Conservation (phyloP, 2,888 invertebrate genomes). For the Antheraea yamamai region DNA sequence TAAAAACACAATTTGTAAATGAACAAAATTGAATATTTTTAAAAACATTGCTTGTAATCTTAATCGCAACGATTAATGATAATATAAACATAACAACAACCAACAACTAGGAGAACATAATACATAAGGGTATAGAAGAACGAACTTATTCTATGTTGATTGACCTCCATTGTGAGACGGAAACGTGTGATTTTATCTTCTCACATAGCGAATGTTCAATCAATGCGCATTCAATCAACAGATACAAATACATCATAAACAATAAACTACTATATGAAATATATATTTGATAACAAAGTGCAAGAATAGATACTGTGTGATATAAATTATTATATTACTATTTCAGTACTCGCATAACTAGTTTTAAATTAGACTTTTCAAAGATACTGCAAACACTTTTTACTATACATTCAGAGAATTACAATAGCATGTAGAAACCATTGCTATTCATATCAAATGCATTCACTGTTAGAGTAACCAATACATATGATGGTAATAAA, state of each 20-base stretch:
- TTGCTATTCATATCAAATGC: no score
- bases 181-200: slow-evolving; percentile 45
- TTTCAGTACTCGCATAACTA: no score
- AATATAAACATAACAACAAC: neutral
- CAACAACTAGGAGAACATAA: slow-evolving; percentile 32
- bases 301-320: no score
- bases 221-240: slow-evolving; percentile 58
- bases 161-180: slow-evolving; percentile 60
- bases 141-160: slow-evolving; percentile 59
- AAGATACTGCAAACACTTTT: no score
- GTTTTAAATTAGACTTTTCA: no score
- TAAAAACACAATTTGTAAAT: neutral
- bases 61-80: neutral
- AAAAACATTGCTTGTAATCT: neutral
- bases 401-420: no score
- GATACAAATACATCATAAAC: neutral
- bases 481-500: no score
- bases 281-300: no score
- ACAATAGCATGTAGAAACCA: no score
- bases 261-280: no score
- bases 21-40: neutral
- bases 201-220: slow-evolving; percentile 55
- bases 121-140: slow-evolving; percentile 40
- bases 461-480: no score
- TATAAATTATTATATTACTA: no score